Evolutionary conservation across 2,797 vertebrate genomes (phyloP).

Genomic region (Sandelia bainsii): DNA sequence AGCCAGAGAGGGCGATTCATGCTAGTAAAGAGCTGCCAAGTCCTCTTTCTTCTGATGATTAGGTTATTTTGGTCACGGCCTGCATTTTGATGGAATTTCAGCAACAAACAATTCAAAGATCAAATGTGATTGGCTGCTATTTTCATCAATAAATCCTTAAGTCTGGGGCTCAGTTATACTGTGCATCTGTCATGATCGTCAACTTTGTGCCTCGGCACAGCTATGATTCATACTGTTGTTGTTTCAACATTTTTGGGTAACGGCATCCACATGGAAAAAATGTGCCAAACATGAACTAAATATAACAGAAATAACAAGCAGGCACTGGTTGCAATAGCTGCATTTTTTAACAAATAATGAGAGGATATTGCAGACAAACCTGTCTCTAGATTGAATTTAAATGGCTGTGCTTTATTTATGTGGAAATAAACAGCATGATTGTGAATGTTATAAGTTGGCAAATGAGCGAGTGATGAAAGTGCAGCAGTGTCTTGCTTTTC

Average conservation of each 20-base stretch:
- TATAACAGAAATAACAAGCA: conserved; percentile 64
- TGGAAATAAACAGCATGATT: conserved; percentile 73
- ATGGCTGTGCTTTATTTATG: conserved; percentile 75
- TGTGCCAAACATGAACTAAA: conserved; percentile 56
- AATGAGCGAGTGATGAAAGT: conserved; percentile 75
- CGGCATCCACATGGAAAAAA: conserved; percentile 27
- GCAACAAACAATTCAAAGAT: conserved; percentile 28
- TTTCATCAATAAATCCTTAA: conserved; percentile 1
- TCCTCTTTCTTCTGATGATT: conserved; percentile 24
- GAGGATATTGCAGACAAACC: conserved; percentile 59
- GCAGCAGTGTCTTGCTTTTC: conserved; percentile 27
- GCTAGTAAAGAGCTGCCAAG: conserved; percentile 13
- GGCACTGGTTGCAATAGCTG: conserved; percentile 15
- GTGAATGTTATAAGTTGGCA: conserved; percentile 62
- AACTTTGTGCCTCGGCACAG: conserved; percentile 13
- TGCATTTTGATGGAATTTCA: conserved; percentile 38
- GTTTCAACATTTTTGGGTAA: conserved; percentile 13
- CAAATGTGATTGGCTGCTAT: conserved; percentile 41
- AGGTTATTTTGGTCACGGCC: conserved; percentile 28
- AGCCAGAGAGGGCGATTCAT: neutral
- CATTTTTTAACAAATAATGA: conserved; percentile 45
- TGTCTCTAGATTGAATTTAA: conserved; percentile 71
- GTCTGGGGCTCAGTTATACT: conserved; percentile 3
- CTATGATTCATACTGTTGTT: conserved; percentile 16
- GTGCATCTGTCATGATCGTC: conserved; percentile 14